A percentile compares a stretch with the other conserved stretches of the same genome.
phyloP scores from a whole-genome alignment of 2,797 vertebrate species.

The Leptatherina wallacei region DNA sequence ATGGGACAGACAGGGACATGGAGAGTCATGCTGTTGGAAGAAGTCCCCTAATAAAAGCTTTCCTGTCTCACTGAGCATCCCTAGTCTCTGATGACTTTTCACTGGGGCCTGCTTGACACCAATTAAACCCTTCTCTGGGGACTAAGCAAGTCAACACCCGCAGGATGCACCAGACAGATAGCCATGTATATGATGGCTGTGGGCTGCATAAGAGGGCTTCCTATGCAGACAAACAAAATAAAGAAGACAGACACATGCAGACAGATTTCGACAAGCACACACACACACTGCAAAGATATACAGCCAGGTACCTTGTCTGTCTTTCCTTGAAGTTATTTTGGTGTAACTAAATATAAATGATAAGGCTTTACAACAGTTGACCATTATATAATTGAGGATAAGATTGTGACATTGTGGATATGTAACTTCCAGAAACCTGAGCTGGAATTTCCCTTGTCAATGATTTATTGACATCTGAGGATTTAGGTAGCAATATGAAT shows the following conservation, averaged over 20 bases:
- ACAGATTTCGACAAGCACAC: not conserved
- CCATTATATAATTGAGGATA: not conserved
- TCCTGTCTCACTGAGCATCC: slow-evolving; percentile 85
- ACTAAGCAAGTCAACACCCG: slow-evolving; percentile 26
- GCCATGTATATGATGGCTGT: slow-evolving; percentile 50
- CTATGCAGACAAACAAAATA: slow-evolving; percentile 40
- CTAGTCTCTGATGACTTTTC: slow-evolving; percentile 81
- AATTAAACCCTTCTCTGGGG: slow-evolving; percentile 82
- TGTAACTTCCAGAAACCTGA: not conserved
- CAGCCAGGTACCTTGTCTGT: no score
- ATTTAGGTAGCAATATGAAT: not conserved
- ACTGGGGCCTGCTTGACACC: slow-evolving; percentile 83
- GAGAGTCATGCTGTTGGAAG: slow-evolving; percentile 62
- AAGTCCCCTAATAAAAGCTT: slow-evolving; percentile 87
- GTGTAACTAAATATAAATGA: not conserved
- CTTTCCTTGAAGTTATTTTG: not conserved
- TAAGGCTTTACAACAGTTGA: not conserved
- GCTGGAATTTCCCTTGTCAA: not conserved
- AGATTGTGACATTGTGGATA: not conserved
- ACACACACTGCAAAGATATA: not conserved
- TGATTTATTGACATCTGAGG: slow-evolving; percentile 11
- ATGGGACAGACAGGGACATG: slow-evolving; percentile 65
- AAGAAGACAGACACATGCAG: slow-evolving; percentile 35
- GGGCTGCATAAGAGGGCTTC: slow-evolving; percentile 50
- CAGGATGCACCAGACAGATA: slow-evolving; percentile 55